Base-by-base conservation (phyloP, 2,888 invertebrate genomes). In the Dioctria rufipes region DNA sequence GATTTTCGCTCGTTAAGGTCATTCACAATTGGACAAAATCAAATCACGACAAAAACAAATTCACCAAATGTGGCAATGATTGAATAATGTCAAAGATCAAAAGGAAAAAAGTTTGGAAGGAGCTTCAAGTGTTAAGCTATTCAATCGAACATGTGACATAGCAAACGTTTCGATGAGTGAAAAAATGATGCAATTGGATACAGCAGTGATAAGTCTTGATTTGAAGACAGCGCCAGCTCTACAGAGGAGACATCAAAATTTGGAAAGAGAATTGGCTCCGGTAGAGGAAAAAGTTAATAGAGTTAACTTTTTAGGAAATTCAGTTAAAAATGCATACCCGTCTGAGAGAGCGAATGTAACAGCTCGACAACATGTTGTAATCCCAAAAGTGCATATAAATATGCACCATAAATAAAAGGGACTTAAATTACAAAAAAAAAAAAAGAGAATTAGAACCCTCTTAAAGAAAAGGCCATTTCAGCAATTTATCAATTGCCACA, bases 131-230 rank as follows among this genome's bases (percentile, higher is more conserved):
- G 97, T 99, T 85, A 98, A 98, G 87, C 90, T 98, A 6, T 99
- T 98, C 91, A 94, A 97, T 86, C 94, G 98, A 79, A 96, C 97
- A 0, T 99, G 98, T 88, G 98, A 97, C 87, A 99, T 99, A 88
- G 96, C 98, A 0, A 93, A 95, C 84, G 98, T 98, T 87, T 99
- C 99, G 98, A 98, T 99, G 95, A 91, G 93, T 79, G 98, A 98
- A 90, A 99, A 99, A 89, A 96, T 96, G 91, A 93, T 94, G 82
- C 96, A 97, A 87, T 88, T 98, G 81, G 96, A 96, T 65, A 93
- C 92, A 0, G 92, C 93, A 0, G 93, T 93, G 51, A 88, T 94
- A 3, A 96, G 96, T 0, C 93, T 95, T 3, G 98, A 98, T 89
- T 91, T 98, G 61, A 94, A 96, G 85, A 97, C 97, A 0, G 97